These are phyloP conservation scores for Drosophila sproati DNA, from an alignment of 1,140 invertebrate species.

Conservation along the genomic window DNA sequence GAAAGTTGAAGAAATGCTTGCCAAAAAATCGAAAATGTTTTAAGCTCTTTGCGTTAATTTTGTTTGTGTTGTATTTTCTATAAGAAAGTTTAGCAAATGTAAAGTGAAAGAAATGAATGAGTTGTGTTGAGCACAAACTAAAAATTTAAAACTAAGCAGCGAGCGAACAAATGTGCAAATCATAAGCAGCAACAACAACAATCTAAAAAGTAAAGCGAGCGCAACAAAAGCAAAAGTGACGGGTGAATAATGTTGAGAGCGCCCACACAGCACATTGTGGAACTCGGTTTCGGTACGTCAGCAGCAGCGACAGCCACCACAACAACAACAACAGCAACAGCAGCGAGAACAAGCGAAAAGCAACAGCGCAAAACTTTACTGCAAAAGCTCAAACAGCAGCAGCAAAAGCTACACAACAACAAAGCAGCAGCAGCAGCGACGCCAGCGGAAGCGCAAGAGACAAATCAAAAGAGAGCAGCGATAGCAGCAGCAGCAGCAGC, in stretches of 20 bases:
- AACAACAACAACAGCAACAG: constrained; percentile 32
- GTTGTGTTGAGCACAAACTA: constrained; percentile 18
- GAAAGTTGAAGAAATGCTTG: constrained; percentile 27
- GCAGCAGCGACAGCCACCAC: constrained; percentile 24
- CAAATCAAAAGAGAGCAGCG: constrained; percentile 47
- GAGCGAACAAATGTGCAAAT: constrained; percentile 39
- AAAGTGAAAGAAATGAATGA: constrained; percentile 38
- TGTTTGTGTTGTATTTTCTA: constrained; percentile 37
- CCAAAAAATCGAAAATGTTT: constrained; percentile 39
- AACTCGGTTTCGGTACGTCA: constrained; percentile 72
- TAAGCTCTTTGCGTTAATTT: constrained; percentile 29
- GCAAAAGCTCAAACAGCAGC: constrained; percentile 68
- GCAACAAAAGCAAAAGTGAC: constrained; percentile 68
- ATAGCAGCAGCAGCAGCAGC: constrained; percentile 37
- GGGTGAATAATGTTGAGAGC: constrained; percentile 82
- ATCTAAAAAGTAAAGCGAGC: constrained; percentile 16
- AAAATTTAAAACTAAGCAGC: constrained; percentile 37
- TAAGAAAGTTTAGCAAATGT: constrained; percentile 47
- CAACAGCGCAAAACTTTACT: constrained; percentile 61
- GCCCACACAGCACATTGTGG: constrained; percentile 79
- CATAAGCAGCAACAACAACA: constrained; percentile 34
- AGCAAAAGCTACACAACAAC: constrained; percentile 45
- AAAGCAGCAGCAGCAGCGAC: constrained; percentile 10
- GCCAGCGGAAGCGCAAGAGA: constrained; percentile 35
- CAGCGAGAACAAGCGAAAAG: constrained; percentile 14